phyloP scores from a whole-genome alignment of 2,888 invertebrate species.

The Tortricodes alternella region DNA sequence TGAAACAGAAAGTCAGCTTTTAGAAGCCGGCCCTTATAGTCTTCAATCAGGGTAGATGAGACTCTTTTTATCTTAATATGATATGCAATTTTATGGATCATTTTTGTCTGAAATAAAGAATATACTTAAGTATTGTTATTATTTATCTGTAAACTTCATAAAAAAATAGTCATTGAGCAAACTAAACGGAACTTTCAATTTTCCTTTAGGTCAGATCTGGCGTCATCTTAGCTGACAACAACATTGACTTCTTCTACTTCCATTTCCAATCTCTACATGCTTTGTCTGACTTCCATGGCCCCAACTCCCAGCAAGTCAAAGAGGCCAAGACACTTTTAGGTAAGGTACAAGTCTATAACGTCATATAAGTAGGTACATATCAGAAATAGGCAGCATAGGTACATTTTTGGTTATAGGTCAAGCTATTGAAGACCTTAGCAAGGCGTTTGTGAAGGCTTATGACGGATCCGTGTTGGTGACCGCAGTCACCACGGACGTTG shows the following conservation, averaged over 20 bases:
- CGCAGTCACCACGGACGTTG: conserved; percentile 85
- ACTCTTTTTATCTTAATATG: too few species aligned
- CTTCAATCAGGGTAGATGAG: too few species aligned
- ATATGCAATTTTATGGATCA: too few species aligned
- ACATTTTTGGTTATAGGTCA: conserved; percentile 44
- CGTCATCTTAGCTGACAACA: conserved; percentile 76
- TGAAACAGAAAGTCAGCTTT: too few species aligned
- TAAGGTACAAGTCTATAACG: too few species aligned
- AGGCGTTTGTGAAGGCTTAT: conserved; percentile 81
- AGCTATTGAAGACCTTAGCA: conserved; percentile 77
- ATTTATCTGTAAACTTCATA: too few species aligned
- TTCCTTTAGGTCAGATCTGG: conserved; percentile 68
- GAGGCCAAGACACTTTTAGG: conserved; percentile 85
- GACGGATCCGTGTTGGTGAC: conserved; percentile 84
- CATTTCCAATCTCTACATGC: conserved; percentile 84
- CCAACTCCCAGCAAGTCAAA: conserved; percentile 84
- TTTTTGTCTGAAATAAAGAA: too few species aligned
- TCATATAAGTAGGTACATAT: too few species aligned
- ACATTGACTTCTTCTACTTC: conserved; percentile 86
- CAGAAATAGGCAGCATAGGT: neutral
- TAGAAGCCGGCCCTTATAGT: too few species aligned
- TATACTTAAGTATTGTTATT: too few species aligned
- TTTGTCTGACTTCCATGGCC: conserved; percentile 85
- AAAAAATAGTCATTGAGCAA: too few species aligned
- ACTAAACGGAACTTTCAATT: neutral